A percentile compares a stretch with the other conserved stretches of the same genome.
Conservation (phyloP, 2,797 vertebrate genomes). For the Hapalemur alaotrensis region DNA sequence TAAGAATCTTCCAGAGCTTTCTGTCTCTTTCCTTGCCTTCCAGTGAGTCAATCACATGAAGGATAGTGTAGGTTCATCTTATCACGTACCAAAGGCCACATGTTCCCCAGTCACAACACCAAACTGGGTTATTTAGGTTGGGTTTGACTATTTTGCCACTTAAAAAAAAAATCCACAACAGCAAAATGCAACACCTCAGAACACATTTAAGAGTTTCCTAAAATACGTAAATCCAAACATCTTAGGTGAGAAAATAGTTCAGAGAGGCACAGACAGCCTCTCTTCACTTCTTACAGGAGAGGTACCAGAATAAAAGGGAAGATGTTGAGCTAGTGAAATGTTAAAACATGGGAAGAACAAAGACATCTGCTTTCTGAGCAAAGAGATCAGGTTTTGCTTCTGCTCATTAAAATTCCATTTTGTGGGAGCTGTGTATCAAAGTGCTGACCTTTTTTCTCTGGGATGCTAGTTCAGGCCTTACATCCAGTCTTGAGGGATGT, state of each 20-base stretch:
- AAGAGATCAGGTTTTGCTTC: conserved; percentile 59
- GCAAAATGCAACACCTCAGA: neutral
- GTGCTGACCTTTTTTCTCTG: conserved; percentile 72
- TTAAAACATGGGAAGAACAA: conserved; percentile 58
- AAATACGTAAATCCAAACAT: neutral
- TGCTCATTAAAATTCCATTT: conserved; percentile 79
- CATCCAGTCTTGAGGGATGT: conserved; percentile 63
- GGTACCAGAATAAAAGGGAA: neutral
- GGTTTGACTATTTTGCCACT: neutral
- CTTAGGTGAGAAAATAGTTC: conserved; percentile 1
- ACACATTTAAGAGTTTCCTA: conserved; percentile 46
- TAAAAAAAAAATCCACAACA: neutral
- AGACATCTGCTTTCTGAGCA: conserved; percentile 62
- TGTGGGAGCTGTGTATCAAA: conserved; percentile 75
- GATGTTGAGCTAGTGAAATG: conserved; percentile 36
- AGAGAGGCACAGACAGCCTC: neutral
- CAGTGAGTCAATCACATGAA: neutral
- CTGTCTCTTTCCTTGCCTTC: neutral
- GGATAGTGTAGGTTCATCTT: neutral
- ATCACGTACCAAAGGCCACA: neutral
- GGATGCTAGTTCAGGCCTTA: conserved; percentile 69
- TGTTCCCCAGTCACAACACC: neutral
- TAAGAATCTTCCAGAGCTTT: conserved; percentile 45
- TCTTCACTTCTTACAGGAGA: conserved; percentile 12
- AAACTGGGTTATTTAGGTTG: neutral